Base-by-base conservation (phyloP, 2,797 vertebrate genomes). In the Falco rusticolus region DNA sequence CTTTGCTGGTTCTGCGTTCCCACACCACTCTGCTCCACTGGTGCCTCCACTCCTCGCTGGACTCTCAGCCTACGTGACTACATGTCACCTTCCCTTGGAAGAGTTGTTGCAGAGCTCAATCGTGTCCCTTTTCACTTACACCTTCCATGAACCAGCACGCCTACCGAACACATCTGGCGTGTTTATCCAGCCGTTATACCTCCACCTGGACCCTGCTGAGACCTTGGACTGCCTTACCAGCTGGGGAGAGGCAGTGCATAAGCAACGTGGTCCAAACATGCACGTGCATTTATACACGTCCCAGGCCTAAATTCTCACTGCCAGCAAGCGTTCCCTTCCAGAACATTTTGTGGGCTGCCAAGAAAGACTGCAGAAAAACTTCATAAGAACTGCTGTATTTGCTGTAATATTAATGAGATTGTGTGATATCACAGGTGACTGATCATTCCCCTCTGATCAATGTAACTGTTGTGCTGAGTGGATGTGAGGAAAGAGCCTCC, bases 271-370 rank as follows among this genome's bases (percentile, higher is more conserved):
- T 80, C 20, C 72, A 88, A 70, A 85, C 4, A 13, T 20, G 10
- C 60, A 10, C 0, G 0, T 22, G 15, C 4, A 9, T 19, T 77
- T 57, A 8, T 3, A 37, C 16, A 25, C 2, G 0, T 11, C 28
- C 45, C 37, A 75, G 45, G 48, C n/a, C 54, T 37, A 68, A 80
- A 51, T 26, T 41, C 17, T 61, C 4, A 3, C 33, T 59, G 76
- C 34, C 78, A 79, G 50, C 37, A 83, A 82, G 7, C 13, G 22
- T 60, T 59, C 60, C 48, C 43, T 83, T 56, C 13, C 37, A 53
- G 77, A 81, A 25, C 45, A 17, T 33, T 78, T 56, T 31, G 8
- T 29, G 19, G n/a, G 48, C 56, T 92, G 60, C 34, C 48, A 80
- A 34, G 50, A 74, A 33, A 64, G 16, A 19, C 0, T 31, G 29